Conservation (phyloP, 2,113 vertebrate species). For the Dicerorhinus sumatrensis region DNA sequence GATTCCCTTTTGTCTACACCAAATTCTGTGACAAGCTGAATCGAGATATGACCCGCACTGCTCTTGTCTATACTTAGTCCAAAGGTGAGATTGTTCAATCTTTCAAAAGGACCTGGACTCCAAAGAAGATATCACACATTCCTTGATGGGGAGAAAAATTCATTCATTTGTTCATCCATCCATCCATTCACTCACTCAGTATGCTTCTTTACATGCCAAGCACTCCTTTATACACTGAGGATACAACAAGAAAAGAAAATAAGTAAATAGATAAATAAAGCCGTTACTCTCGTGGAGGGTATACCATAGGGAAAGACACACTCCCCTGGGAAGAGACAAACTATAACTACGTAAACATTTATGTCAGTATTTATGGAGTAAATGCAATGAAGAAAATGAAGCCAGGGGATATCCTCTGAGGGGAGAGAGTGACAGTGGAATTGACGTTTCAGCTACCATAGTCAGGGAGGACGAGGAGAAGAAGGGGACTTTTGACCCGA, state of each 20-base stretch:
- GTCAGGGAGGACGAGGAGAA: background rate
- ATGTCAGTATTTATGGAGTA: background rate
- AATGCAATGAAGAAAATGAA: background rate
- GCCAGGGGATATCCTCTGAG: background rate
- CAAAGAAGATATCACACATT: background rate
- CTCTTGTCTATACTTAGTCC: background rate
- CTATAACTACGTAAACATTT: background rate
- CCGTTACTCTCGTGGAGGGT: background rate
- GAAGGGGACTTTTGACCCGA: background rate
- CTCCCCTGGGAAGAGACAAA: background rate
- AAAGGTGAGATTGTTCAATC: background rate
- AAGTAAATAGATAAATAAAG: background rate
- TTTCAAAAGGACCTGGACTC: background rate
- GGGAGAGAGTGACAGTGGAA: background rate
- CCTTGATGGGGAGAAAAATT: background rate
- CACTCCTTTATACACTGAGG: background rate
- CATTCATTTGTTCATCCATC: background rate
- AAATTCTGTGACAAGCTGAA: background rate
- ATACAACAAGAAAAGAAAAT: background rate
- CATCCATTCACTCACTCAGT: background rate
- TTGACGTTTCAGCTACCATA: background rate
- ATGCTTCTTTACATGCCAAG: background rate
- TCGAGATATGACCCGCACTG: background rate
- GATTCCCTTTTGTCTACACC: background rate
- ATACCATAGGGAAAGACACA: background rate